These are phyloP conservation scores for Parochlus steinenii DNA, from an alignment of 2,888 invertebrate genomes.

Conservation along the genomic window DNA sequence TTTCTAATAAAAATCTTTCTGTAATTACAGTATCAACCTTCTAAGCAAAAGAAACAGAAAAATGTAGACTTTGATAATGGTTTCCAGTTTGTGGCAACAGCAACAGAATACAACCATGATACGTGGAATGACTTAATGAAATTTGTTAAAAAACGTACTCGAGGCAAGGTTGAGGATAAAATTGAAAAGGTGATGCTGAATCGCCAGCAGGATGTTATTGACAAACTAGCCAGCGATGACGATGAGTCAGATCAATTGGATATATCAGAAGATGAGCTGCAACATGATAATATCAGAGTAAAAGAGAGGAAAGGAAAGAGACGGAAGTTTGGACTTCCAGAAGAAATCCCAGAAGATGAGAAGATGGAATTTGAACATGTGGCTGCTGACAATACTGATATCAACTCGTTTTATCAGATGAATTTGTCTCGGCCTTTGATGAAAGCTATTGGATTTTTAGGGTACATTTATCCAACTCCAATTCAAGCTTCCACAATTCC, in stretches of 20 bases:
- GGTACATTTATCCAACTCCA: slow-evolving; percentile 88
- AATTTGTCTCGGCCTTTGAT: slow-evolving; percentile 86
- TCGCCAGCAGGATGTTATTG: slow-evolving; percentile 27
- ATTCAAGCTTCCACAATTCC: slow-evolving; percentile 94
- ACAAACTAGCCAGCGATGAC: slow-evolving; percentile 19
- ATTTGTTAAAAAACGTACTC: slow-evolving; percentile 62
- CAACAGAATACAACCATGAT: slow-evolving; percentile 64
- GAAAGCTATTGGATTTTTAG: slow-evolving; percentile 75
- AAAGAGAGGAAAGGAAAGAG: slow-evolving; percentile 43
- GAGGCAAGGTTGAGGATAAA: slow-evolving; percentile 70
- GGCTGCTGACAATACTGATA: slow-evolving; percentile 42
- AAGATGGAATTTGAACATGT: slow-evolving; percentile 23
- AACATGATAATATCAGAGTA: slow-evolving; percentile 49
- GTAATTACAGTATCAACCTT: slow-evolving; percentile 59
- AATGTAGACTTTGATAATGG: slow-evolving; percentile 62
- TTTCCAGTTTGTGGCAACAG: slow-evolving; percentile 64
- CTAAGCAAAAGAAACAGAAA: slow-evolving; percentile 52
- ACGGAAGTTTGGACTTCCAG: slow-evolving; percentile 24
- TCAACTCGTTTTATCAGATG: slow-evolving; percentile 80
- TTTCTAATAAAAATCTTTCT: slow-evolving; percentile 10
- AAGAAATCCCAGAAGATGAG: slow-evolving; percentile 32
- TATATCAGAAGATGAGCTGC: slow-evolving; percentile 63
- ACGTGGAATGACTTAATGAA: slow-evolving; percentile 66
- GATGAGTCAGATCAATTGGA: slow-evolving; percentile 39
- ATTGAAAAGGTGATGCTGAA: slow-evolving; percentile 44